Evolutionary conservation across 1,140 invertebrate genomes (phyloP).

Genomic region (Ooceraea biroi): DNA sequence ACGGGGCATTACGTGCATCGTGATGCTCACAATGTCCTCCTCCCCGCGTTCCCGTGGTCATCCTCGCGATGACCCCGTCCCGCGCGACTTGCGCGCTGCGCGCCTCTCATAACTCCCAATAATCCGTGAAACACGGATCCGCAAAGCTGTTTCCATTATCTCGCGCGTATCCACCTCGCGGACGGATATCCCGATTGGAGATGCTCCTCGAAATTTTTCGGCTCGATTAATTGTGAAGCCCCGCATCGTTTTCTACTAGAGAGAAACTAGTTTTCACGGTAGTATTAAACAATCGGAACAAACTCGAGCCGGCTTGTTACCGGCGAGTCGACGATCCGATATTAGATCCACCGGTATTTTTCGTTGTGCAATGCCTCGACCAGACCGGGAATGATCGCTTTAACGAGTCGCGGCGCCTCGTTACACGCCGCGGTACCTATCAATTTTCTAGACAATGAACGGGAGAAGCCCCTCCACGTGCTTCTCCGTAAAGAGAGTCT

Average conservation of each 20-base stretch:
- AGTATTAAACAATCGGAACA: not conserved
- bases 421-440: constrained; percentile 59
- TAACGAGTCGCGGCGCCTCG: constrained; percentile 64
- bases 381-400: constrained; percentile 53
- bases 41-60: constrained; percentile 45
- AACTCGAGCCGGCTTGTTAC: constrained; percentile 7
- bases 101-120: constrained; percentile 13
- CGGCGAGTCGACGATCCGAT: not conserved
- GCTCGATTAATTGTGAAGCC: no score
- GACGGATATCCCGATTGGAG: no score
- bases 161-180: not conserved
- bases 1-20: constrained; percentile 68
- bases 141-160: not conserved
- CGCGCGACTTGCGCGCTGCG: not conserved
- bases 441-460: constrained; percentile 46
- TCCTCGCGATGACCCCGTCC: constrained; percentile 60
- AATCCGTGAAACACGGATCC: constrained; percentile 28
- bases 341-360: constrained; percentile 43
- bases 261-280: not conserved
- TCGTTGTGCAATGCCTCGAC: constrained; percentile 52
- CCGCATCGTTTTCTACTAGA: no score
- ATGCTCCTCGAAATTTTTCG: no score
- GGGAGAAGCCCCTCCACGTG: not conserved
- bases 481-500: not conserved
- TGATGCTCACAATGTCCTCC: constrained; percentile 71